Evolutionary conservation across 2,888 invertebrate species (phyloP), one percentile per base, ranked within the genome.

Genomic region (Andrena dorsata): DNA sequence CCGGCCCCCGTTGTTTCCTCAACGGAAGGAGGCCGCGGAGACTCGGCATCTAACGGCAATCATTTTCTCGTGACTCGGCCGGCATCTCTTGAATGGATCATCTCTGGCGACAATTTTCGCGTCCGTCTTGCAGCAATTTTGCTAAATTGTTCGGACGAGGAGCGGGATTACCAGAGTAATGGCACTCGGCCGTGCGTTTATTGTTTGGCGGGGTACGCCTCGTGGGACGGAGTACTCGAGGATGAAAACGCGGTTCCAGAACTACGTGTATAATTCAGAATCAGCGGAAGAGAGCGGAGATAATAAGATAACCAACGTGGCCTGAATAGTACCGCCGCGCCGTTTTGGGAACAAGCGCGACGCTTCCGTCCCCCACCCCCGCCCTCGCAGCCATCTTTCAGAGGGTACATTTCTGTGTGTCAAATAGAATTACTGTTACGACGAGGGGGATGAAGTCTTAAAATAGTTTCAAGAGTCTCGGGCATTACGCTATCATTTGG

Each of bases 251-350:
- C 77, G 82, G 79, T 82, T 80, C 68, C 83, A 74, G 84, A 70
- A 78, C 75, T 77, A 80, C 78, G 76, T 84, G 84, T 82, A 84
- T 84, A 86, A 86, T 86, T 76, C 80, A 78, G 76, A 84, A 86
- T 86, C 76, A 80, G 78, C 74, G 61, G 84, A 56, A 68, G 70
- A 76, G 76, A 86, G 82, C 71, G 58, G 61, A 80, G 84, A 80
- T 86, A 86, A 86, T 86, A 80, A 86, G 86, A 75, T 86, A 83
- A 78, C 86, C 86, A 82, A 86, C 86, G 86, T 80, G 82, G 86
- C 74, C 75, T 74, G 84, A 86, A 86, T 86, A 56, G 73, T 76
- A 80, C 60, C 71, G 80, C 64, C 74, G 69, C 68, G 80, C 64
- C 74, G 69, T 79, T 82, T 82, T 76, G 64, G 71, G 10, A 86